These are phyloP conservation scores for Celastrina argiolus DNA, from an alignment of 2,888 invertebrate genomes.

Conservation along the genomic window DNA sequence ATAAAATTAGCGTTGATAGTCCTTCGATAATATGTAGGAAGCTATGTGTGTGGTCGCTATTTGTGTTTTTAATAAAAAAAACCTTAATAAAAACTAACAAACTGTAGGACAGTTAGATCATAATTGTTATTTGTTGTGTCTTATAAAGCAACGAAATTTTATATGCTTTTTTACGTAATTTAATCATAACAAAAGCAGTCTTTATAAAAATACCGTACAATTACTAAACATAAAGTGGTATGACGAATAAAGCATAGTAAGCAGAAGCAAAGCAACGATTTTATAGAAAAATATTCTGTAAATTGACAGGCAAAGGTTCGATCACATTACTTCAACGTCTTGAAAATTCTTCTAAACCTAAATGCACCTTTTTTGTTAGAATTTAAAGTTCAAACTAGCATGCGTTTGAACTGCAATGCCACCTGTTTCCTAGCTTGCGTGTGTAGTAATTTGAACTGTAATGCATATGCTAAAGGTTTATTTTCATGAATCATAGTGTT, in stretches of 20 bases:
- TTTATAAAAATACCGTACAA: too few relatives aligned
- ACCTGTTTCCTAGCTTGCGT: neutral
- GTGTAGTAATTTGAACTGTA: neutral
- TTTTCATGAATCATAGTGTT: neutral
- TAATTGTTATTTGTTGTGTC: neutral
- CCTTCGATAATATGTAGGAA: slow-evolving; percentile 1
- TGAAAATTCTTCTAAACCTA: neutral
- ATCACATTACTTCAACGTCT: neutral
- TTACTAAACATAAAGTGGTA: too few relatives aligned
- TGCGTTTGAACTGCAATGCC: neutral
- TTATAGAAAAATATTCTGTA: neutral
- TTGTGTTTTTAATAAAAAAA: neutral
- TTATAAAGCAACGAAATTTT: too few relatives aligned
- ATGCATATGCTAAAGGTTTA: neutral
- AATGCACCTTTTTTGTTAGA: neutral
- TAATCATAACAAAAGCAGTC: too few relatives aligned
- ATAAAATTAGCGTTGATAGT: slow-evolving; percentile 1
- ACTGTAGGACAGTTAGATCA: neutral
- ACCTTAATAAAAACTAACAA: neutral
- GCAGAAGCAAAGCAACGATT: neutral
- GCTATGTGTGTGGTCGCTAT: neutral
- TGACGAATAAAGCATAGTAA: neutral
- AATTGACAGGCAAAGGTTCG: neutral
- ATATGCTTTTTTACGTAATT: too few relatives aligned
- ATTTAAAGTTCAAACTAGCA: neutral